A percentile compares a stretch with the other conserved stretches of the same genome.
Conservation (phyloP, 2,113 vertebrate genomes). For the Ptilorrhoa leucosticta region DNA sequence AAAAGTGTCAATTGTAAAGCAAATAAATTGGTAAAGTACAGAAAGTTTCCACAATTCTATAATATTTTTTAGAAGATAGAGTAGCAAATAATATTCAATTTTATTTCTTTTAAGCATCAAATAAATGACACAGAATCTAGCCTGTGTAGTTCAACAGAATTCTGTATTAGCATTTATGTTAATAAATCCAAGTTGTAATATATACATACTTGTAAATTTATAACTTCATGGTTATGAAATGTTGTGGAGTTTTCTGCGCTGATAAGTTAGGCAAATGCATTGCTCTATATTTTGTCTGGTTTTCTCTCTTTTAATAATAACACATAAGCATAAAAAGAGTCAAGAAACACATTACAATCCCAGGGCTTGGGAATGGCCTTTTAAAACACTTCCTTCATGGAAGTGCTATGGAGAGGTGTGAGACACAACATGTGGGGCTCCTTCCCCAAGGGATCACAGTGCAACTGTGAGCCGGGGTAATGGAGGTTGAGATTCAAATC, state of each 20-base stretch:
- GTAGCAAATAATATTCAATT: not conserved
- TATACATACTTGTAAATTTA: not conserved
- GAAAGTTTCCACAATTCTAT: not conserved
- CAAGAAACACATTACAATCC: not conserved
- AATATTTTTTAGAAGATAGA: not conserved
- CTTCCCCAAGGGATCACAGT: not conserved
- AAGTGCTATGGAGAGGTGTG: not conserved
- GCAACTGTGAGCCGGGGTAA: not conserved
- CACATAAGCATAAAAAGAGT: not conserved
- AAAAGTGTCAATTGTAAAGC: not conserved
- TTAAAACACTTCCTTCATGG: not conserved
- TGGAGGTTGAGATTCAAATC: not conserved
- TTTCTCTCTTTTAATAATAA: not conserved
- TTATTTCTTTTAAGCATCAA: not conserved
- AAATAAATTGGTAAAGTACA: not conserved
- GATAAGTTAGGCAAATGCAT: not conserved
- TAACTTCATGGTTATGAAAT: not conserved
- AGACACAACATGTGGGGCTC: not conserved
- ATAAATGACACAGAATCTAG: fast-evolving
- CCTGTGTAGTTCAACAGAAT: not conserved
- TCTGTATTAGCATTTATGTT: not conserved
- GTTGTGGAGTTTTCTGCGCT: not conserved
- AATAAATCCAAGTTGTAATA: not conserved
- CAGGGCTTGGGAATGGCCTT: not conserved
- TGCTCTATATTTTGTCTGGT: not conserved